Percentiles rank a stretch among this genome's conserved stretches.
phyloP scores from a whole-genome alignment of 2,888 invertebrate genomes.

The Pandemis heparana region DNA sequence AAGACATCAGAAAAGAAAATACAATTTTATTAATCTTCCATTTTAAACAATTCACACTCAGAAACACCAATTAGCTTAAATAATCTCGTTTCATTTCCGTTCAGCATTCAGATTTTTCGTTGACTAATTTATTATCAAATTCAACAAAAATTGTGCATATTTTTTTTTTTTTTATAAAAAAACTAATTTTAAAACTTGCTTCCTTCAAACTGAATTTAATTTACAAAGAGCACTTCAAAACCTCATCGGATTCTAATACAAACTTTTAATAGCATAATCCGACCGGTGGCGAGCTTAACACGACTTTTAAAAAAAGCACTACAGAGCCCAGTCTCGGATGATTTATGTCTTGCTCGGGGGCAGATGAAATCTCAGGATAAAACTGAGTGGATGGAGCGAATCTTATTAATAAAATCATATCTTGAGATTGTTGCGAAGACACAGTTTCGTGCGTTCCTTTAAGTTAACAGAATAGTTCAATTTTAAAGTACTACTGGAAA shows the following conservation, averaged over 20 bases:
- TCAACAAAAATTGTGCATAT: no score
- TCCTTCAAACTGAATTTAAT: background rate
- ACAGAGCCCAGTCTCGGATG: conserved; percentile 45
- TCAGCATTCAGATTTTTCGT: no score
- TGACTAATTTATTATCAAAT: no score
- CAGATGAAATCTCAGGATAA: conserved; percentile 55
- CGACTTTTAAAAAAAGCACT: conserved; percentile 19
- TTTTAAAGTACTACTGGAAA: no score
- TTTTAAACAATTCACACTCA: background rate
- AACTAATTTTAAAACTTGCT: background rate
- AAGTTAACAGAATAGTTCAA: background rate
- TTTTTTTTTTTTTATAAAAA: no score
- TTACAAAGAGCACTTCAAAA: background rate
- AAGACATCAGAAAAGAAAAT: background rate
- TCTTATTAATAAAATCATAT: conserved; percentile 8
- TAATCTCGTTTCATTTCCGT: no score
- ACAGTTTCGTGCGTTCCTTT: background rate
- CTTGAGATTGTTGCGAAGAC: background rate
- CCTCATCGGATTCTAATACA: background rate
- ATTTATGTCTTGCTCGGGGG: conserved; percentile 57
- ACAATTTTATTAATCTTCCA: background rate
- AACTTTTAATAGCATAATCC: conserved; percentile 15
- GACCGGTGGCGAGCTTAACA: background rate
- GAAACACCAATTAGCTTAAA: no score
- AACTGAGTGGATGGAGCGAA: conserved; percentile 43